Evolutionary conservation across 2,113 vertebrate species (phyloP), one percentile per base, ranked within the genome.

Genomic region (Python bivittatus): DNA sequence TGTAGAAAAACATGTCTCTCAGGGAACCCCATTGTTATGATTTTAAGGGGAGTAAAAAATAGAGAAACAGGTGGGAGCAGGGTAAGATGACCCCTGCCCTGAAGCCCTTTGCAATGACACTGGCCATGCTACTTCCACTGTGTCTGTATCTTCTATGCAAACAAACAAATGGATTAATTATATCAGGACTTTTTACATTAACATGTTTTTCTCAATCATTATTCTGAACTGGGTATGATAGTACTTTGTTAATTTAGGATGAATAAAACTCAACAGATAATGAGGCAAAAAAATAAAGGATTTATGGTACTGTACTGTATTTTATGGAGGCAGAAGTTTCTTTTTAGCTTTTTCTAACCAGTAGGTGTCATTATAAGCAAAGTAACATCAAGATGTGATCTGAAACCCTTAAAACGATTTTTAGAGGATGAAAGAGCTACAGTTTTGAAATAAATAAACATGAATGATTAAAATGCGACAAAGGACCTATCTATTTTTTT

Each of bases 331-430:
- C 68, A 54, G 33, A 0, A 23, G 0, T 20, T 9, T 22, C 1
- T 92, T 93, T 94, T 23, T 5, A 86, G 10, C 11, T 22, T 53
- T 29, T 13, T 91, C 84, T 92, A 94, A 94, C 87, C 91, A 0
- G 88, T 93, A 97, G 96, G 91, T 96, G 96, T 96, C 96, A 94
- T 92, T 95, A 57, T 61, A 64, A 85, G 85, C 90, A 92, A 95
- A 25, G 29, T 38, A 72, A 58, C 64, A 53, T 6, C 44, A 90
- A 79, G 90, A 42, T 93, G 13, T 25, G 6, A 84, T 57, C 38
- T 91, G 60, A 53, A 20, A 20, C 53, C 84, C 9, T 52, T 2
- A 27, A 64, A 86, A 52, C 54, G 4, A 13, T 61, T 91, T 56
- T 86, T 27, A 42, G 25, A 29, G 20, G 54, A 48, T 84, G 9